Evolutionary conservation across 2,797 vertebrate genomes (phyloP).

Genomic region (Peromyscus nudipes): DNA sequence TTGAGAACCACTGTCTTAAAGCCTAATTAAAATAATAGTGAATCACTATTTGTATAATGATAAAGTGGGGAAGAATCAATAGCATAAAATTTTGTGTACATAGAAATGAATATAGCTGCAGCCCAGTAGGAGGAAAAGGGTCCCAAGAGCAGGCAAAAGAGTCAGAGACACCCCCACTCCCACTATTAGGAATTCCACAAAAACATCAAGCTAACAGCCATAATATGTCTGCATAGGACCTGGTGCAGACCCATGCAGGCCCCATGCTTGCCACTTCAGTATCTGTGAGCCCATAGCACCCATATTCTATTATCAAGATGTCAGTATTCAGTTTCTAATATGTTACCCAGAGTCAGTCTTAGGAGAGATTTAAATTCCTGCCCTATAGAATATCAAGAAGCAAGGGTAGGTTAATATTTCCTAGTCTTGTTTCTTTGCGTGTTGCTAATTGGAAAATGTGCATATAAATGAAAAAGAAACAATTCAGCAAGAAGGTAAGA

Average conservation of each 20-base stretch:
- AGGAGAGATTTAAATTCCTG: conserved; percentile 37
- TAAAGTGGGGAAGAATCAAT: not conserved
- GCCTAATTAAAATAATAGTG: not conserved
- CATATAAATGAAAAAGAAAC: conserved; percentile 19
- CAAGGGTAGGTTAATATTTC: not conserved
- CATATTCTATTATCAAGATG: not conserved
- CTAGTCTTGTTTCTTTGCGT: not conserved
- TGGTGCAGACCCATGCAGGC: not conserved
- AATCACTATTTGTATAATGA: not conserved
- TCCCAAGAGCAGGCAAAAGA: not conserved
- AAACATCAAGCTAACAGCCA: not conserved
- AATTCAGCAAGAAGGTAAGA: conserved; percentile 25
- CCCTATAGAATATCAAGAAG: not conserved
- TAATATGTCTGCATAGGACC: not conserved
- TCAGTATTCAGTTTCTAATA: not conserved
- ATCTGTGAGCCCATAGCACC: not conserved
- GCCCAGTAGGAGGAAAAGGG: not conserved
- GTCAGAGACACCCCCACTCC: not conserved
- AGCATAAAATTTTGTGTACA: not conserved
- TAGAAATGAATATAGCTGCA: not conserved
- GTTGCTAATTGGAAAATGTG: conserved; percentile 8
- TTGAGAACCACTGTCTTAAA: not conserved
- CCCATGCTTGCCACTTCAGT: not conserved
- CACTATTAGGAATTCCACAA: not conserved
- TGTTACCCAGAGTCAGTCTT: conserved; percentile 6